Percentiles rank a stretch among this genome's conserved stretches.
phyloP scores from a whole-genome alignment of 1,140 invertebrate genomes.

The Sitophilus oryzae region DNA sequence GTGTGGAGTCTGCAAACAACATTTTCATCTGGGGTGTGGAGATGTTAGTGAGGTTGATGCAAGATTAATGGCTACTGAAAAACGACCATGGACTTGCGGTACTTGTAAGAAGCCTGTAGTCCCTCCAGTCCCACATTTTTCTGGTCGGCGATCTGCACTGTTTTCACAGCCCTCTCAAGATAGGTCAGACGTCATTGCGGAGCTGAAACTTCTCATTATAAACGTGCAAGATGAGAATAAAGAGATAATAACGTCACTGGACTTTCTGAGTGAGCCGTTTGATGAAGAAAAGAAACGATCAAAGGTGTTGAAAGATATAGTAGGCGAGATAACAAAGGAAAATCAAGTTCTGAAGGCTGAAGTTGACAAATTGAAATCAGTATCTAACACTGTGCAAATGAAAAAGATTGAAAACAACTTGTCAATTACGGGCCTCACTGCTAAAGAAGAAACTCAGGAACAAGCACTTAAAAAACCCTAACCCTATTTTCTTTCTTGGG shows the following conservation, averaged over 20 bases:
- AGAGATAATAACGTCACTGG: not conserved
- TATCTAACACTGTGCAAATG: too few species aligned
- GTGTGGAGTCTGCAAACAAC: not conserved
- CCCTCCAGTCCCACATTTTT: not conserved
- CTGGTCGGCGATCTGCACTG: not conserved
- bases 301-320: not conserved
- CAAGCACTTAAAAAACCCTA: too few species aligned
- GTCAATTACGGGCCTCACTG: too few species aligned
- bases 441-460: too few species aligned
- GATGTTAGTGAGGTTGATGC: not conserved
- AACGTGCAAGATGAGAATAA: not conserved
- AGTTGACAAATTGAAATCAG: too few species aligned
- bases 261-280: not conserved
- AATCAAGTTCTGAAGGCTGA: too few species aligned
- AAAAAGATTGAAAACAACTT: too few species aligned
- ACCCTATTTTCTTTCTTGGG: too few species aligned
- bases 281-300: constrained; percentile 3
- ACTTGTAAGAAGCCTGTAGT: not conserved
- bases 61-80: not conserved
- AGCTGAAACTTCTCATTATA: constrained; percentile 1
- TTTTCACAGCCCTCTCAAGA: too few species aligned
- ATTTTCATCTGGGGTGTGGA: constrained; percentile 4
- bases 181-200: not conserved
- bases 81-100: not conserved
- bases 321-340: too few species aligned